Evolutionary conservation across 2,888 invertebrate genomes (phyloP).

Genomic region (Diadegma fenestrale): DNA sequence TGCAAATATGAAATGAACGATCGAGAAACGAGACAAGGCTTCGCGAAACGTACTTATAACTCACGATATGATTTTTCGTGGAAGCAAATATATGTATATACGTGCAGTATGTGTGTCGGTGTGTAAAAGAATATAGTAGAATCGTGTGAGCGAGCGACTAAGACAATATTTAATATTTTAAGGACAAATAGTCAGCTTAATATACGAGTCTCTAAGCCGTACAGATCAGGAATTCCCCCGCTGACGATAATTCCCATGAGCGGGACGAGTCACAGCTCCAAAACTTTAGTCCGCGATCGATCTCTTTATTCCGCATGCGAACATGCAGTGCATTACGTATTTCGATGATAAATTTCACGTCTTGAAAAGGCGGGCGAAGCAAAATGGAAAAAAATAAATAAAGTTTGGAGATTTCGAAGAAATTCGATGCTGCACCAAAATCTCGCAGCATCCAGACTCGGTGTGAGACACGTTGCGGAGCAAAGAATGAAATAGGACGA

Average conservation of each 20-base stretch:
- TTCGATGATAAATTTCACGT: constrained; percentile 28
- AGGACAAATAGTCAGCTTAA: constrained; percentile 71
- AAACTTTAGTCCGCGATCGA: background rate
- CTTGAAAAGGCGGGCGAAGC: background rate
- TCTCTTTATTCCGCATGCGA: background rate
- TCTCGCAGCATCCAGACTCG: constrained; percentile 49
- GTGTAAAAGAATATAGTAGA: background rate
- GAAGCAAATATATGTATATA: constrained; percentile 24
- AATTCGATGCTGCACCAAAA: constrained; percentile 41
- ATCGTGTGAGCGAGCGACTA: constrained; percentile 64
- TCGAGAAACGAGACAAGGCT: constrained; percentile 29
- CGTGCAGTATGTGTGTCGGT: background rate
- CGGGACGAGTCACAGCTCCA: no score
- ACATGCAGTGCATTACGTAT: background rate
- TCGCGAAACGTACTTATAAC: constrained; percentile 31
- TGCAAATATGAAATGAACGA: constrained; percentile 62
- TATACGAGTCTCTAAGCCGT: constrained; percentile 52
- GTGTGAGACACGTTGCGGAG: background rate
- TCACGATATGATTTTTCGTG: constrained; percentile 53
- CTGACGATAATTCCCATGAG: constrained; percentile 28
- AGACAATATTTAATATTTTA: constrained; percentile 79
- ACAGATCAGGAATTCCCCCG: constrained; percentile 63
- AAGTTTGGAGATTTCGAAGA: constrained; percentile 49
- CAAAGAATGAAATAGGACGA: constrained; percentile 13
- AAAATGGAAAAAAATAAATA: background rate